Base-by-base conservation (phyloP, 2,797 vertebrate species). In the Hyperoplus lanceolatus region DNA sequence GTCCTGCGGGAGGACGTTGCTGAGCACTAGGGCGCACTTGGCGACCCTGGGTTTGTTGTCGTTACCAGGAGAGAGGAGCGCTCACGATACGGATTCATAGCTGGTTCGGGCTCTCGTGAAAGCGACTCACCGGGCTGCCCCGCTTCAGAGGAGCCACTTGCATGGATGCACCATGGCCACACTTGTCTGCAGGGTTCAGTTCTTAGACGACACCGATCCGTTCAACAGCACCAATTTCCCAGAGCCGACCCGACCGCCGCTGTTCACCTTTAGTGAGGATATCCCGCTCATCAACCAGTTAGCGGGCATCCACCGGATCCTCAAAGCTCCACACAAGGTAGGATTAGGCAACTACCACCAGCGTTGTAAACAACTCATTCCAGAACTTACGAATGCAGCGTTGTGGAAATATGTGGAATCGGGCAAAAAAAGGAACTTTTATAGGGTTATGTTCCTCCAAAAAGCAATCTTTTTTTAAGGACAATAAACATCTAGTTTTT, bases 141-240 rank as follows among this genome's bases (percentile, higher is more conserved):
- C 65, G 50, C 71, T 29, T 81, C 83, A 46, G 50, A 63, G 81
- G 83, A 87, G 83, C 70, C 75, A 85, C 87, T 93, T 95, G 95
- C 87, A 96, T 96, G 96, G 96, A 95, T 88, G 94, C 95, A 89
- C 90, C 95, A 98, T 98, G 97, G 95, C 96, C 91, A 96, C 96
- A 86, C 91, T 97, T 87, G 94, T 95, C 68, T 97, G 96, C 95
- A 94, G 97, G 93, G 96, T 98, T 92, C 97, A 98, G 94, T 97
- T 98, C 87, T 91, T 98, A 93, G 97, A 98, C 83, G 97, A 98
- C 90, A 98, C 97, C 79, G 97, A 98, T 93, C 97, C 97, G 55
- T 98, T 98, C 91, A 97, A 97, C 93, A 97, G 97, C 92, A 98
- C 97, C 65, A 97, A 95, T 80, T 98, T 98, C 89, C 97, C 97